phyloP scores from a whole-genome alignment of 2,888 invertebrate genomes.

The Netelia fuscicornis region DNA sequence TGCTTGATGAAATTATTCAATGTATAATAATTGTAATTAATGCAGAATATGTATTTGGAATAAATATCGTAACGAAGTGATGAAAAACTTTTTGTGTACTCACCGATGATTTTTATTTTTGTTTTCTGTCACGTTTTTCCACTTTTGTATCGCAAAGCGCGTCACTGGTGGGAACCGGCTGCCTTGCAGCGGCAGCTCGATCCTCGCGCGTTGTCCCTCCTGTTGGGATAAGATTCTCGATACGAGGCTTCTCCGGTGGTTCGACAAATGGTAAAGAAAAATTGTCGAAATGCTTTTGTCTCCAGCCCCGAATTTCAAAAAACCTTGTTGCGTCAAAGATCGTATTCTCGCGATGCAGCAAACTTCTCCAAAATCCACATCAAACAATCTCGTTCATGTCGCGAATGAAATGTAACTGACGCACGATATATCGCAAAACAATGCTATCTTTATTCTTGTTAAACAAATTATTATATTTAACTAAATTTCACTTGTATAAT shows the following conservation, averaged over 20 bases:
- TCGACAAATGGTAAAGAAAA: background rate
- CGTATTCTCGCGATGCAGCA: background rate
- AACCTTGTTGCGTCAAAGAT: background rate
- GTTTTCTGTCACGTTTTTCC: background rate
- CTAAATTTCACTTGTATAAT: slow-evolving; percentile 4
- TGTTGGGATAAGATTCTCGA: background rate
- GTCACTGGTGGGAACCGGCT: slow-evolving; percentile 18
- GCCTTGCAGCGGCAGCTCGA: slow-evolving; percentile 19
- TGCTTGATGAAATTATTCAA: no score
- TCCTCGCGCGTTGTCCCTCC: slow-evolving; percentile 7
- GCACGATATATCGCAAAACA: slow-evolving; percentile 43
- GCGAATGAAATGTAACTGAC: background rate
- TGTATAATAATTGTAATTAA: no score
- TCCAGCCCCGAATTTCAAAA: background rate
- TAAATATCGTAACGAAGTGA: background rate
- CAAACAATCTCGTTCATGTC: slow-evolving; percentile 27
- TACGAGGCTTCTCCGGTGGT: background rate
- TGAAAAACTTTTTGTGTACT: slow-evolving; percentile 20
- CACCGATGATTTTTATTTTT: background rate
- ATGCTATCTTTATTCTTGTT: background rate
- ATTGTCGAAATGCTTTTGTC: no score
- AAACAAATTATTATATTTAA: background rate
- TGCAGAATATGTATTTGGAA: background rate
- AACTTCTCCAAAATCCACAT: slow-evolving; percentile 20
- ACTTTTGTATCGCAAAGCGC: slow-evolving; percentile 8